phyloP scores from a whole-genome alignment of 2,888 invertebrate species.

The Theristus sp. region DNA sequence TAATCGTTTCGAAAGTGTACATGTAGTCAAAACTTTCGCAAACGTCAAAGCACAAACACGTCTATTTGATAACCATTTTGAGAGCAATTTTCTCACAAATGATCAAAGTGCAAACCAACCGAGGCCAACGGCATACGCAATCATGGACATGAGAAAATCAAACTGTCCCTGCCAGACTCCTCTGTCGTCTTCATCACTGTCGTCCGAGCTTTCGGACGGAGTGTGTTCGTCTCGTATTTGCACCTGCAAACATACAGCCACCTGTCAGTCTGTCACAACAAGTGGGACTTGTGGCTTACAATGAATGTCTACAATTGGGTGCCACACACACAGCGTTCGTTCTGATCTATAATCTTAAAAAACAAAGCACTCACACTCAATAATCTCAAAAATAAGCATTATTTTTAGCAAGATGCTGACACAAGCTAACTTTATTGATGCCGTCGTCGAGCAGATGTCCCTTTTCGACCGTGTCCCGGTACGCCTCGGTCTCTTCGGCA shows the following conservation, averaged over 20 bases:
- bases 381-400: neutral
- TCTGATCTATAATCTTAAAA: too few species aligned
- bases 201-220: neutral
- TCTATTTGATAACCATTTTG: too few species aligned
- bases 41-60: neutral
- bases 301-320: too few species aligned
- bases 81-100: too few species aligned
- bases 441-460: neutral
- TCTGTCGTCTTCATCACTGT: constrained; percentile 1
- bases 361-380: too few species aligned
- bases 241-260: too few species aligned
- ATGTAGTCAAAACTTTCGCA: neutral
- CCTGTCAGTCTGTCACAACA: too few species aligned
- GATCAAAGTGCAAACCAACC: constrained; percentile 11
- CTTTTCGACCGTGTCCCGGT: neutral
- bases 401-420: neutral
- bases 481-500: too few species aligned
- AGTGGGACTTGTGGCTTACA: too few species aligned
- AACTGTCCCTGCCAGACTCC: constrained; percentile 24
- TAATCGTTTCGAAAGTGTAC: neutral
- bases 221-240: too few species aligned
- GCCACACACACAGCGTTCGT: too few species aligned
- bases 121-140: constrained; percentile 28
- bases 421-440: neutral
- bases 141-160: constrained; percentile 27